These are phyloP conservation scores for Gastracanthus pulcherrimus DNA, from an alignment of 2,888 invertebrate genomes.

Conservation along the genomic window DNA sequence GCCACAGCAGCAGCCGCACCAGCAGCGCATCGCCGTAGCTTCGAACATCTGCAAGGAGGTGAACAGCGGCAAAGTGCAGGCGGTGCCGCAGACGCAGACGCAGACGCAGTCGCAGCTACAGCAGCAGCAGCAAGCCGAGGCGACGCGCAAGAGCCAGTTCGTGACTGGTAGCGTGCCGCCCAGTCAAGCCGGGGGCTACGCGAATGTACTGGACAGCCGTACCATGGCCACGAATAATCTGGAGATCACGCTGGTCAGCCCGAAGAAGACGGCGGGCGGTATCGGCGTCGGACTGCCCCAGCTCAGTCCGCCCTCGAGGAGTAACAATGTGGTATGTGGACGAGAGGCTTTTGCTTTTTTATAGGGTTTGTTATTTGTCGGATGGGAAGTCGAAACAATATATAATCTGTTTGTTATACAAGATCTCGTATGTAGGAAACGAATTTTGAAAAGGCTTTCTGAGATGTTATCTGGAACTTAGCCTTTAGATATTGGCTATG, in stretches of 20 bases:
- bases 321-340: slow-evolving; percentile 56
- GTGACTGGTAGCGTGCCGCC: background rate
- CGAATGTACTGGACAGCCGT: slow-evolving; percentile 76
- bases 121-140: slow-evolving; percentile 61
- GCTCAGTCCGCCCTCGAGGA: slow-evolving; percentile 61
- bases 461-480: too few species aligned
- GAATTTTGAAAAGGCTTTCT: background rate
- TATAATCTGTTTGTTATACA: background rate
- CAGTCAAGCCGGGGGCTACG: background rate
- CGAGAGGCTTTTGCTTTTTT: too few species aligned
- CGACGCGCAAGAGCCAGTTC: slow-evolving; percentile 39
- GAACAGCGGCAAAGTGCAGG: slow-evolving; percentile 49
- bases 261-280: slow-evolving; percentile 66
- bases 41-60: slow-evolving; percentile 46
- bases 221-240: slow-evolving; percentile 82
- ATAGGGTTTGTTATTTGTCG: too few species aligned
- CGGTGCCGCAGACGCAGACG: too few species aligned
- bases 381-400: too few species aligned
- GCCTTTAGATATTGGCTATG: too few species aligned
- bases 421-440: background rate
- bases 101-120: slow-evolving; percentile 12
- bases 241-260: slow-evolving; percentile 85
- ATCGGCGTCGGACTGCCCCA: slow-evolving; percentile 38
- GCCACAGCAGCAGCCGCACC: too few species aligned
- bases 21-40: background rate